Base-by-base conservation (phyloP, 2,888 invertebrate genomes). In the Drosophila meridionalis region DNA sequence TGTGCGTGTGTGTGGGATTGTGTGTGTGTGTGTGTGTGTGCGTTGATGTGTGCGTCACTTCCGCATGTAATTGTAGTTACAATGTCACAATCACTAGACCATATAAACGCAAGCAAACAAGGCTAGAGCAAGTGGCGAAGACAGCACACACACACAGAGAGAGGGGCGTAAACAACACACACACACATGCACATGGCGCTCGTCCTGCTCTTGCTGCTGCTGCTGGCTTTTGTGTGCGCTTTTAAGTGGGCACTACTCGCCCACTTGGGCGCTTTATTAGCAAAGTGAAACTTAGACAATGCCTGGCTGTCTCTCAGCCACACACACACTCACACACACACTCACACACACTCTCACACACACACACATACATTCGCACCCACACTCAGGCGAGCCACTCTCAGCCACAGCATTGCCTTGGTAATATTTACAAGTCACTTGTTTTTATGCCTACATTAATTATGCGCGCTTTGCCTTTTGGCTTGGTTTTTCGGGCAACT, bases 401-500 rank as follows among this genome's bases (percentile, higher is more conserved):
- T 77, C 67, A 64, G 68, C 77, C 83, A 67, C 80, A 76, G 66
- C 69, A 86, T 85, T 83, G 80, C 87, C 83, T 81, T 85, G 81
- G 81, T 62, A 80, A 90, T 90, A 89, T 90, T 90, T 89, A 90
- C 89, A 89, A 90, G 88, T 90, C 90, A 90, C 89, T 90, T 89
- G 87, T 82, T 90, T 90, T 90, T 89, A 90, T 90, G 83, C 88
- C 86, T 82, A 89, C 90, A 90, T 90, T 90, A 90, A 90, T 90
- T 89, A 90, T 86, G 87, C 87, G 88, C 84, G 88, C 87, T 68
- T 69, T 73, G 76, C 60, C 66, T 59, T 66, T 63, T 75, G 74
- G 67, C 72, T 79, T 84, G 86, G 78, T 80, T 83, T 87, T 73
- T 73, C 28, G 47, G 85, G 73, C 58, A 80, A 75, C 72, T 79